A percentile compares a stretch with the other conserved stretches of the same genome.
Conservation (phyloP, 2,113 vertebrate genomes). For the Amazona vittata region DNA sequence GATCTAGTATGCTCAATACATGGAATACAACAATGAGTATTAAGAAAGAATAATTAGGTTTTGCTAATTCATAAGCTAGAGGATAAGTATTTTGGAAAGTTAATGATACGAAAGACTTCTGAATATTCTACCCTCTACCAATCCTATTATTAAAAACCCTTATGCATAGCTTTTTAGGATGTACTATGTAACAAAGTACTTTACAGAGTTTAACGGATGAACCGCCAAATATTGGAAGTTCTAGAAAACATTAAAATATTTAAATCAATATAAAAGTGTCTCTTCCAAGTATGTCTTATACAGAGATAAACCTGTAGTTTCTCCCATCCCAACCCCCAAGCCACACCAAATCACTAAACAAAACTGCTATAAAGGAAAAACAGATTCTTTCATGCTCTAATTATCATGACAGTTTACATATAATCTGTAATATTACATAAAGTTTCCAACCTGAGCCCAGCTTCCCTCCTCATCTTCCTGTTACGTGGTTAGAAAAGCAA, state of each 20-base stretch:
- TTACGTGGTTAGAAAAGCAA: slow-evolving; percentile 92
- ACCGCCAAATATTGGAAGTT: not conserved
- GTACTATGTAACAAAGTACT: not conserved
- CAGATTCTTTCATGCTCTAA: not conserved
- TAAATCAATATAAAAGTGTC: not conserved
- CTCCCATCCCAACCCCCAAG: not conserved
- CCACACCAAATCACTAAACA: not conserved
- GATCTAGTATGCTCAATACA: not conserved
- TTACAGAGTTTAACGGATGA: slow-evolving; percentile 37
- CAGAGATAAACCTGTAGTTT: not conserved
- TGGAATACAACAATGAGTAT: not conserved
- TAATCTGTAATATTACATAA: slow-evolving; percentile 66
- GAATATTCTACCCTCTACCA: not conserved
- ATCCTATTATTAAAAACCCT: not conserved
- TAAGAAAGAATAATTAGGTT: not conserved
- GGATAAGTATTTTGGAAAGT: not conserved
- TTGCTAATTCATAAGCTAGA: not conserved
- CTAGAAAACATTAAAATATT: not conserved
- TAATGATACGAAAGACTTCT: not conserved
- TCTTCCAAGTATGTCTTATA: not conserved
- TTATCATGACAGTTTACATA: slow-evolving; percentile 28
- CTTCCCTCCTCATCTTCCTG: slow-evolving; percentile 99
- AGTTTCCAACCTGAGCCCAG: slow-evolving; percentile 98
- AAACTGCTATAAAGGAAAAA: not conserved
- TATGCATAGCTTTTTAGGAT: not conserved